Base-by-base conservation (phyloP, 2,797 vertebrate species). In the Amblyopsis hoosieri region DNA sequence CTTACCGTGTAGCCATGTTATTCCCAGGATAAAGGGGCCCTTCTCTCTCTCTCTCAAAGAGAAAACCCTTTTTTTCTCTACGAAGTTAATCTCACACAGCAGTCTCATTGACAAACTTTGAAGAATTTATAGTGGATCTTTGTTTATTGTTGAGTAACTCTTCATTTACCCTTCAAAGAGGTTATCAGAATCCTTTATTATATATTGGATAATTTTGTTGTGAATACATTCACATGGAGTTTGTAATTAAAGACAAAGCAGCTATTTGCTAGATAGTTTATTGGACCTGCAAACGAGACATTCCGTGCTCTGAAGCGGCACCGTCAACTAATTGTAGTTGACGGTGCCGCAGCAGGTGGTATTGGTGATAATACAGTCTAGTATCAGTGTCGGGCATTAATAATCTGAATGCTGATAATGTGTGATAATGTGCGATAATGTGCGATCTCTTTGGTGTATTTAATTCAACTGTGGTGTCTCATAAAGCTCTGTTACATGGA, bases 171-270 rank as follows among this genome's bases (percentile, higher is more conserved):
- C 64, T 37, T 31, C 23, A 66, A 66, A 56, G 46, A 14, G 55
- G 72, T 80, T 76, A 83, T 89, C 86, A 87, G 47, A 72, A 66
- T 59, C 71, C 1, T 84, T 87, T 69, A 84, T 71, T 56, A 73
- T 59, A 60, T 45, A 72, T 81, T 62, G 49, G 31, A 67, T 62
- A 33, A 19, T 45, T 59, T 11, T 63, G 45, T 62, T 74, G 74
- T 74, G 45, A 66, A 15, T 14, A 8, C 17, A 3, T 3, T 53
- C 17, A 53, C 29, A 31, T 42, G 8, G 7, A 42, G 9, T 42
- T 42, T 42, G 8, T 7, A 4, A 29, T 29, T 29, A 4, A 9
- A 2, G 9, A 42, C 7, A 9, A 42, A 42, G 37, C 7, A 9
- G 37, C 37, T 8, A 42, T 42, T 42, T 42, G 9, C 37, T 42